phyloP scores from a whole-genome alignment of 2,113 vertebrate species.

The Callipepla squamata region DNA sequence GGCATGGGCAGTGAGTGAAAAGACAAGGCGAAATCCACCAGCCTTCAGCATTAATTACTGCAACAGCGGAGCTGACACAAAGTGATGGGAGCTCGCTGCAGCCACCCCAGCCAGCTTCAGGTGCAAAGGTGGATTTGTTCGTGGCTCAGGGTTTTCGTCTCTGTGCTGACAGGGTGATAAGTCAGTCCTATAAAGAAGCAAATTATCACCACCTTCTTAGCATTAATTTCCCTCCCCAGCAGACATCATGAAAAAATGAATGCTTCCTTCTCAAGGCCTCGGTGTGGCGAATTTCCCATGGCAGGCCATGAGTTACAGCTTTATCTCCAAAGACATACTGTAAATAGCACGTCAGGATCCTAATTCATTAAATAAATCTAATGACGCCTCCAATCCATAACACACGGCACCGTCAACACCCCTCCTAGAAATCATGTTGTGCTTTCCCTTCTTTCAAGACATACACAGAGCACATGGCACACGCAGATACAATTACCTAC shows the following conservation, averaged over 20 bases:
- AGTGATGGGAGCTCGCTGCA: neutral
- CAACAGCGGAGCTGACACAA: neutral
- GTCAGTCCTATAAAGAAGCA: conserved; percentile 51
- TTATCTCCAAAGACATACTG: conserved; percentile 56
- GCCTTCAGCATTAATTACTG: conserved; percentile 40
- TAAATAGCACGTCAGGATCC: conserved; percentile 42
- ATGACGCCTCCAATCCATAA: neutral
- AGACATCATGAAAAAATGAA: conserved; percentile 53
- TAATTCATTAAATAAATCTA: conserved; percentile 40
- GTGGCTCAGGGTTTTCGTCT: conserved; percentile 37
- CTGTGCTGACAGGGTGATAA: conserved; percentile 16
- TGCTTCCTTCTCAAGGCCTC: conserved; percentile 57
- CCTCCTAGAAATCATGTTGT: neutral
- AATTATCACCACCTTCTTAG: conserved; percentile 57
- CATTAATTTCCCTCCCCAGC: conserved; percentile 39
- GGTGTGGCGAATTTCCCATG: neutral
- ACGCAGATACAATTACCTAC: neutral
- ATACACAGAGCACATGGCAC: rapidly evolving
- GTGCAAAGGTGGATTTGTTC: conserved; percentile 62
- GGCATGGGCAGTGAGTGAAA: neutral
- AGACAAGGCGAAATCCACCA: conserved; percentile 11
- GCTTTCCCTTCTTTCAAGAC: neutral
- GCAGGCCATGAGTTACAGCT: conserved; percentile 64
- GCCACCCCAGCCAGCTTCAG: conserved; percentile 7
- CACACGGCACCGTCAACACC: neutral